A percentile compares a stretch with the other conserved stretches of the same genome.
Conservation (phyloP, 2,888 invertebrate species). For the Ctenicera cuprea region DNA sequence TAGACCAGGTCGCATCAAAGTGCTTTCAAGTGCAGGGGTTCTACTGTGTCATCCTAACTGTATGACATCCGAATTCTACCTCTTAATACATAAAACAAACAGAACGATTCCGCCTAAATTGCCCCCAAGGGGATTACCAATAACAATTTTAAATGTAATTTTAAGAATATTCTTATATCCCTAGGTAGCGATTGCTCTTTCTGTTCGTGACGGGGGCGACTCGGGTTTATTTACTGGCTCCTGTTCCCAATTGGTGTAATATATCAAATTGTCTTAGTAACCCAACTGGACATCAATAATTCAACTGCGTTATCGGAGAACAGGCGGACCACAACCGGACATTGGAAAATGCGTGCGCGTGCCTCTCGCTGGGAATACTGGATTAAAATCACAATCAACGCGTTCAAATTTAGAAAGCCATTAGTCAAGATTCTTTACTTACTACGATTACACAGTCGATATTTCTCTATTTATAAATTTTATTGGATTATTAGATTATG, state of each 20-base stretch:
- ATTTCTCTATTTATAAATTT: not conserved
- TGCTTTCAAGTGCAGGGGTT: slow-evolving; percentile 58
- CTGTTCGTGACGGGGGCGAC: slow-evolving; percentile 65
- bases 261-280: slow-evolving; percentile 71
- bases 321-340: slow-evolving; percentile 59
- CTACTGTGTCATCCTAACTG: slow-evolving; percentile 64
- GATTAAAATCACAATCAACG: slow-evolving; percentile 48
- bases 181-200: slow-evolving; percentile 67
- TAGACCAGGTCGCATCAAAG: slow-evolving; percentile 63
- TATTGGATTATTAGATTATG: not conserved
- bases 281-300: slow-evolving; percentile 70
- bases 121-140: slow-evolving; percentile 57
- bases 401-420: slow-evolving; percentile 8
- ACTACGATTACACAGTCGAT: not conserved
- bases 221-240: slow-evolving; percentile 68
- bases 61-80: slow-evolving; percentile 62
- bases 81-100: slow-evolving; percentile 69
- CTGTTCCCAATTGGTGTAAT: slow-evolving; percentile 69
- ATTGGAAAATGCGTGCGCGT: slow-evolving; percentile 58
- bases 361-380: slow-evolving; percentile 37
- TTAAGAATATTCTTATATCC: slow-evolving; percentile 67
- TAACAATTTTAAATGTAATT: slow-evolving; percentile 69
- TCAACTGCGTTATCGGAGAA: slow-evolving; percentile 65
- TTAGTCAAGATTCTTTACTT: slow-evolving; percentile 2
- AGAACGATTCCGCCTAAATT: slow-evolving; percentile 59